Evolutionary conservation across 2,888 invertebrate species (phyloP).

Genomic region (Ramazzottius varieornatus): DNA sequence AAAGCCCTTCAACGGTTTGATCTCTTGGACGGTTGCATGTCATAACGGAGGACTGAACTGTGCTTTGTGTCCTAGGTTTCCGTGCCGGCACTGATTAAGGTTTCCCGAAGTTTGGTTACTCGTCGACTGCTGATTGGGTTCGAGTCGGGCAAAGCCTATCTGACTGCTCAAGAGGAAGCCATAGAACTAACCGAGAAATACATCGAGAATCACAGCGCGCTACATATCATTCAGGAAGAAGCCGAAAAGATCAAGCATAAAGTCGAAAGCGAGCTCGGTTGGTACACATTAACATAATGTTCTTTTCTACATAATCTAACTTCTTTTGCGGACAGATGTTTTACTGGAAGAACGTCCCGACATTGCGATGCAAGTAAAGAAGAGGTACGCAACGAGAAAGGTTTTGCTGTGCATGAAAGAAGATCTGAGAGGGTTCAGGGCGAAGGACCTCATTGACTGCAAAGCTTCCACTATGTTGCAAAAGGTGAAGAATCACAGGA

Average conservation of each 20-base stretch:
- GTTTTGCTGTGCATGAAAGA: neutral
- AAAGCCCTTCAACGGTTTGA: too few relatives aligned
- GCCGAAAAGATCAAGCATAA: neutral
- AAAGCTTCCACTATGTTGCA: neutral
- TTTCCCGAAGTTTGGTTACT: conserved; percentile 31
- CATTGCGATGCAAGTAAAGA: neutral
- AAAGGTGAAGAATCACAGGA: too few relatives aligned
- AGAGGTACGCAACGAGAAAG: neutral
- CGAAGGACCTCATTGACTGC: neutral
- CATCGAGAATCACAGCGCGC: neutral
- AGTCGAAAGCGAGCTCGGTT: neutral
- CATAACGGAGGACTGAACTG: too few relatives aligned
- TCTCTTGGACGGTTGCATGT: too few relatives aligned
- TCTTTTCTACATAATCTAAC: too few relatives aligned
- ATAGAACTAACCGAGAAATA: neutral
- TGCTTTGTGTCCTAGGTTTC: conserved; percentile 22
- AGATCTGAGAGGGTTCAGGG: neutral
- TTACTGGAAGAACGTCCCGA: neutral
- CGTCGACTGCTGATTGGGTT: conserved; percentile 33
- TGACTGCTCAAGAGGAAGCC: conserved; percentile 34
- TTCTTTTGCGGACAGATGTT: too few relatives aligned
- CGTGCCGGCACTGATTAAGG: conserved; percentile 30
- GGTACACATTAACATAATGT: too few relatives aligned
- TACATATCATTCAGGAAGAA: neutral
- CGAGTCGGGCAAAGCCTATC: conserved; percentile 37